Evolutionary conservation across 2,888 invertebrate species (phyloP).

Genomic region (Acronicta alni): DNA sequence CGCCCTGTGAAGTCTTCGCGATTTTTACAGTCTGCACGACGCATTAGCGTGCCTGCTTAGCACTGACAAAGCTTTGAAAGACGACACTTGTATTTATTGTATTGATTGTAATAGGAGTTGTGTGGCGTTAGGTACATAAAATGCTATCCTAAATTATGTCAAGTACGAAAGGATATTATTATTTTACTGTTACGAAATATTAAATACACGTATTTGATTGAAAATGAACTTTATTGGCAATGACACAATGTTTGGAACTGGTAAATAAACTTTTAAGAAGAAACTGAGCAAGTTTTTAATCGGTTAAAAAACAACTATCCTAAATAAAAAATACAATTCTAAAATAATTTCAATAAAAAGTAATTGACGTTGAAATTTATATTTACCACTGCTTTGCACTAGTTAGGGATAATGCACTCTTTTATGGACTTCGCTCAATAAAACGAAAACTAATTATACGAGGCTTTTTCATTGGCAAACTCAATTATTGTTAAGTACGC

Average conservation of each 20-base stretch:
- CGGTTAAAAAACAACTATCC: neutral
- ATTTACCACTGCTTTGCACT: conserved; percentile 13
- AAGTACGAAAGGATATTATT: neutral
- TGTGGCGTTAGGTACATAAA: conserved; percentile 14
- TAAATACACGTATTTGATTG: neutral
- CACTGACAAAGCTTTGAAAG: conserved; percentile 56
- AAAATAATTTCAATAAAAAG: conserved; percentile 14
- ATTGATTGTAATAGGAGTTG: conserved; percentile 48
- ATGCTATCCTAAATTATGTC: conserved; percentile 3
- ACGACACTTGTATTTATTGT: conserved; percentile 47
- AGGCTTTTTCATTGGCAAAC: conserved; percentile 33
- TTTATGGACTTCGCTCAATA: conserved; percentile 41
- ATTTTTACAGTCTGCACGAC: conserved; percentile 70
- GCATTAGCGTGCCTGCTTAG: conserved; percentile 61
- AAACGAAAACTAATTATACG: conserved; percentile 49
- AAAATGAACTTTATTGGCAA: no score
- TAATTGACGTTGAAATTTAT: conserved; percentile 25
- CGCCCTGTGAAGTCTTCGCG: conserved; percentile 66
- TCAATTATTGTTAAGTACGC: conserved; percentile 56
- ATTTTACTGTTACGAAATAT: neutral
- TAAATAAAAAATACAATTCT: neutral
- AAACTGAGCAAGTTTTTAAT: neutral
- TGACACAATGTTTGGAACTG: no score
- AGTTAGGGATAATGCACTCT: conserved; percentile 33
- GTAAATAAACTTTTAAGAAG: neutral